A percentile compares a stretch with the other conserved stretches of the same genome.
These are phyloP conservation scores for Heterotilapia buettikoferi DNA, from an alignment of 2,113 vertebrate species.

Conservation along the genomic window DNA sequence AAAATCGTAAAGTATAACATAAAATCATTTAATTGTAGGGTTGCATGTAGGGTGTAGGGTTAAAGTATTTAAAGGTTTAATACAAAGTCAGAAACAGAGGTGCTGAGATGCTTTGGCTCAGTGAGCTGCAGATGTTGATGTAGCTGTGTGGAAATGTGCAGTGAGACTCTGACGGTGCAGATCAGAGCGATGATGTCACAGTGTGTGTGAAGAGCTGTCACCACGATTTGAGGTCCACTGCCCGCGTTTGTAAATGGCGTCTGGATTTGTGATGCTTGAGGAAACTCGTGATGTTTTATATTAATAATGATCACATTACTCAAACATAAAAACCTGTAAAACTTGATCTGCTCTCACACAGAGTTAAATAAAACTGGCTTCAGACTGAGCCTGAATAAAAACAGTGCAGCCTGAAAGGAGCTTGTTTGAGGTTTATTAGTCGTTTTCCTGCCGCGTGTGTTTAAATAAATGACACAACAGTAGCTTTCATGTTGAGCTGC, in stretches of 20 bases:
- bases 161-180: neutral
- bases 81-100: neutral
- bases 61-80: neutral
- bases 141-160: neutral
- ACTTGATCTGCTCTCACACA: neutral
- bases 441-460: accelerated
- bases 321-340: neutral
- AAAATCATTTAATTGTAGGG: neutral
- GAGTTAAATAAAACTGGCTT: neutral
- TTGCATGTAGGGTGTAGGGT: neutral
- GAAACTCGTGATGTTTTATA: neutral
- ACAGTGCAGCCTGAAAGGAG: neutral
- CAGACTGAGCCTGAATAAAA: neutral
- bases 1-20: accelerated
- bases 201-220: accelerated
- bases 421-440: neutral
- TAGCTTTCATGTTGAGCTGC: neutral
- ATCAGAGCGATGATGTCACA: neutral
- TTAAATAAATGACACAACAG: neutral
- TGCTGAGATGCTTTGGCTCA: neutral
- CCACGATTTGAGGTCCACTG: neutral
- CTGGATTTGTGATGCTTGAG: neutral
- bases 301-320: neutral
- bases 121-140: neutral
- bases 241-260: neutral